A percentile compares a stretch with the other conserved stretches of the same genome.
These are phyloP conservation scores for Dendrolimus punctatus DNA, from an alignment of 1,140 invertebrate species.

Conservation along the genomic window DNA sequence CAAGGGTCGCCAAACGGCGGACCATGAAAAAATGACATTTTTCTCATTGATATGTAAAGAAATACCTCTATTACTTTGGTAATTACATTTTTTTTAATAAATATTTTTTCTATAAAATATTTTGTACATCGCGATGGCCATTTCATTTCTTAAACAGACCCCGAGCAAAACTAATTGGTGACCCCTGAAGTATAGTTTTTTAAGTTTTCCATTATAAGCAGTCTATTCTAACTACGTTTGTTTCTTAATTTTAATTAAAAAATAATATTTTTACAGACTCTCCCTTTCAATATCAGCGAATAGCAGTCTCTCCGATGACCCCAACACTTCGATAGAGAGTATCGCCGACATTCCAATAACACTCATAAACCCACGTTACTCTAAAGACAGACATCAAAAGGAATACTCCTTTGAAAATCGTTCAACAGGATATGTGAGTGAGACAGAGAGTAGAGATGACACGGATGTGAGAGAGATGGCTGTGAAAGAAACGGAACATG, in stretches of 20 bases:
- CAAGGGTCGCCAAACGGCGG: too few species aligned
- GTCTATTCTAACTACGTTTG: too few species aligned
- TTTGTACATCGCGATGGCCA: too few species aligned
- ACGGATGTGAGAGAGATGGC: background rate
- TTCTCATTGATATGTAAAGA: too few species aligned
- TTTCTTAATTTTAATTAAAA: background rate
- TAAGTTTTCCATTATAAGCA: too few species aligned
- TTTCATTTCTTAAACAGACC: too few species aligned
- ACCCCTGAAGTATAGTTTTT: too few species aligned
- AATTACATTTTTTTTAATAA: too few species aligned
- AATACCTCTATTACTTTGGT: too few species aligned
- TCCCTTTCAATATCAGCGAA: slow-evolving; percentile 55
- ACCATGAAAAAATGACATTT: too few species aligned
- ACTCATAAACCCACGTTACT: slow-evolving; percentile 47
- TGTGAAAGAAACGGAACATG: background rate
- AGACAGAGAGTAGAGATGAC: slow-evolving; percentile 6
- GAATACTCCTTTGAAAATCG: slow-evolving; percentile 9
- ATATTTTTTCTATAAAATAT: too few species aligned
- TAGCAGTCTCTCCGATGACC: slow-evolving; percentile 56
- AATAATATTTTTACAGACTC: slow-evolving; percentile 23
- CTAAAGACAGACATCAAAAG: slow-evolving; percentile 20
- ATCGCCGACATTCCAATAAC: slow-evolving; percentile 57
- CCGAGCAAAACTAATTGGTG: too few species aligned
- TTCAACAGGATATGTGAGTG: slow-evolving; percentile 1
- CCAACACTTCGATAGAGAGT: slow-evolving; percentile 56